Base-by-base conservation (phyloP, 2,113 vertebrate genomes). In the Cephalopterus ornatus region DNA sequence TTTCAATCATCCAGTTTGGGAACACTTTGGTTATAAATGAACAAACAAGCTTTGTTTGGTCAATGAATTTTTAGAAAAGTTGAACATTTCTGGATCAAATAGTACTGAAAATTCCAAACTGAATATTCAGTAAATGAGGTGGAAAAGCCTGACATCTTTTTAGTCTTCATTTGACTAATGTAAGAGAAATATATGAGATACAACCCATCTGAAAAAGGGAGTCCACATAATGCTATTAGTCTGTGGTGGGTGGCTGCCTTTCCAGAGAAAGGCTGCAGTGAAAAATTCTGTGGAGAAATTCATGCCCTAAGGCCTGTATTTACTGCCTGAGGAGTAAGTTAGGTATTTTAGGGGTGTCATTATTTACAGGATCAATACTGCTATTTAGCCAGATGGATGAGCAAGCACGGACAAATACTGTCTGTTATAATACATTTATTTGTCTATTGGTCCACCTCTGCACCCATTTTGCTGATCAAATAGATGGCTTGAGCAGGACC, bases 311-410 rank as follows among this genome's bases (percentile, higher is more conserved):
- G 14, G 44, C 55, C 47, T 50, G 14, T 66, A 63, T 72, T 71
- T 92, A 58, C 53, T 89, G 76, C 65, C 81, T 87, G 56, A 95
- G 61, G 55, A 93, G 17, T 62, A 85, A 71, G 32, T 66, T 67
- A 66, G 59, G 2, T 67, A 50, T 92, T 86, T 91, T 35, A 84
- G 35, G 56, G 61, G 55, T 87, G 35, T 47, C 41, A 46, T 79
- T 92, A 53, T 74, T 93, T 92, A 80, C 55, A 42, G 68, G 75
- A 93, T 94, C 92, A 93, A 81, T 93, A 80, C 22, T 62, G 39
- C 68, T 91, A 12, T 92, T 90, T 74, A 95, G 63, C 82, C 82
- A 93, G 58, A 71, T 6, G 10, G 66, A 81, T 75, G 79, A 44
- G 88, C 74, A 74, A 88, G 61, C 74, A 63, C 0, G 0, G 88